Conservation (phyloP, 2,888 invertebrate genomes). For the Idaea aversata region DNA sequence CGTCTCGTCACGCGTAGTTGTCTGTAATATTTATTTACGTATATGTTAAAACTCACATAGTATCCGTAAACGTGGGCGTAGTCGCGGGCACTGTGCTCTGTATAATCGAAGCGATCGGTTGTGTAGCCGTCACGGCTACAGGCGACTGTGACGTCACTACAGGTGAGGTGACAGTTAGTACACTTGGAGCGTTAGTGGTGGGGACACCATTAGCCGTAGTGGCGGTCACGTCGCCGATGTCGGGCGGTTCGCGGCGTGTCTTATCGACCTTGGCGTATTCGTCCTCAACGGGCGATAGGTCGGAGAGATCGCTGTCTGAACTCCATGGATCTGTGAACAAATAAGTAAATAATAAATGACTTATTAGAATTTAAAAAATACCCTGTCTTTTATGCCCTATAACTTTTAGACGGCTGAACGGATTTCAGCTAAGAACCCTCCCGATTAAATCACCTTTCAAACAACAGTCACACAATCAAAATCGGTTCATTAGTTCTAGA, state of each 20-base stretch:
- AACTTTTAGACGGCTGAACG: too few relatives aligned
- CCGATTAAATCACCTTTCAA: too few relatives aligned
- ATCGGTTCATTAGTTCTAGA: too few relatives aligned
- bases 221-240: slow-evolving; percentile 69
- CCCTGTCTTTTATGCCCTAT: too few relatives aligned
- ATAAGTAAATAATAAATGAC: background rate
- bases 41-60: slow-evolving; percentile 35
- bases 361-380: too few relatives aligned
- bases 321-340: slow-evolving; percentile 83
- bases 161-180: slow-evolving; percentile 16
- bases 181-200: slow-evolving; percentile 18
- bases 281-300: slow-evolving; percentile 89
- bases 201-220: slow-evolving; percentile 21
- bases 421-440: too few relatives aligned
- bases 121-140: slow-evolving; percentile 21
- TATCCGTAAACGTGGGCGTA: slow-evolving; percentile 34
- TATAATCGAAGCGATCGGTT: slow-evolving; percentile 26
- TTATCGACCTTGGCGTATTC: slow-evolving; percentile 75
- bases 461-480: too few relatives aligned
- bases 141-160: slow-evolving; percentile 20
- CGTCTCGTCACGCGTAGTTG: too few relatives aligned
- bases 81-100: slow-evolving; percentile 9
- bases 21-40: too few relatives aligned
- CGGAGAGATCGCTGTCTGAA: slow-evolving; percentile 92
- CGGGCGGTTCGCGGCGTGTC: slow-evolving; percentile 66